These are phyloP conservation scores for Microplitis demolitor DNA, from an alignment of 1,140 invertebrate genomes.

Conservation along the genomic window DNA sequence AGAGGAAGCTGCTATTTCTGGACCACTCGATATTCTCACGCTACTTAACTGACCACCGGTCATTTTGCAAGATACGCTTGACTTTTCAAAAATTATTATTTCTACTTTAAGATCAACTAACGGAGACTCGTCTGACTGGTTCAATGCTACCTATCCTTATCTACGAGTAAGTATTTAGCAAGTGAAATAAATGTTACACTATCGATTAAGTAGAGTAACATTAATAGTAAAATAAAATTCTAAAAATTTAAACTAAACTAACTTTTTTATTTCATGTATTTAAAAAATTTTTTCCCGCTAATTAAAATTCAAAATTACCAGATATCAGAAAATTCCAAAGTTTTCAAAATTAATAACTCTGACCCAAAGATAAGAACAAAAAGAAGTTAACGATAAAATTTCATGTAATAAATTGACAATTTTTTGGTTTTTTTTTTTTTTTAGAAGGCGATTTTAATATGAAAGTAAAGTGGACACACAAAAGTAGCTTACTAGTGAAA, in stretches of 20 bases:
- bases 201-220: too few species aligned
- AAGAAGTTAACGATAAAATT: too few species aligned
- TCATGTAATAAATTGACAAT: too few species aligned
- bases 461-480: background rate
- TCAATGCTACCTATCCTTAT: background rate
- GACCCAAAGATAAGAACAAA: too few species aligned
- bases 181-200: background rate
- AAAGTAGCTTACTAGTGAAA: background rate
- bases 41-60: constrained; percentile 44
- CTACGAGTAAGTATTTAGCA: background rate
- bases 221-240: too few species aligned
- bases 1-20: constrained; percentile 26
- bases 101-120: constrained; percentile 4
- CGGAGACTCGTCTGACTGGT: constrained; percentile 28
- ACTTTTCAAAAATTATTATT: background rate
- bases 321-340: too few species aligned
- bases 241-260: too few species aligned
- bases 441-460: background rate
- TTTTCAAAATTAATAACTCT: too few species aligned
- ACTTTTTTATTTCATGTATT: too few species aligned
- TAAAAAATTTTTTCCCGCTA: too few species aligned
- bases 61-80: constrained; percentile 40
- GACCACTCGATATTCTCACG: constrained; percentile 50
- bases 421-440: too few species aligned
- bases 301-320: too few species aligned